Base-by-base conservation (phyloP, 2,797 vertebrate species). In the Argyrosomus regius region DNA sequence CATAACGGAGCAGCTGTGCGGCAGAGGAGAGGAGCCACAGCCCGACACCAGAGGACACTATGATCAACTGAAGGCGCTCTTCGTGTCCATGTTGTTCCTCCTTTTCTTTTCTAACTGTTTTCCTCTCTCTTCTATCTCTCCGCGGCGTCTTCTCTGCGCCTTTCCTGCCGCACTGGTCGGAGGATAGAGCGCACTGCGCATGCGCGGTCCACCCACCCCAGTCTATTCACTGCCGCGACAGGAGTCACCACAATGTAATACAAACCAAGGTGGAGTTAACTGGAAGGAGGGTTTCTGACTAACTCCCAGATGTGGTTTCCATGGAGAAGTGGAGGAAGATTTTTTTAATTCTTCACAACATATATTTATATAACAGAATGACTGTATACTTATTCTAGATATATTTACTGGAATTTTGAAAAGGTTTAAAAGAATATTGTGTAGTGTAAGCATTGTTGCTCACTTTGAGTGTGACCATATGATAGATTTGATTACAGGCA, bases 111-210 rank as follows among this genome's bases (percentile, higher is more conserved):
- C 72, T 63, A 75, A 86, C 75, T 67, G 78, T 89, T 88, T 81
- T 70, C 61, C 76, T 65, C 54, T 76, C 81, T 50, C 65, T 72
- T 80, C 80, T 81, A 68, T 82, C 73, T 17, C 62, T 86, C 75
- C 41, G 75, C 73, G 61, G 82, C 66, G 86, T 85, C 92, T 88
- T 88, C 89, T 77, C 90, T 95, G 96, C 95, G 95, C 91, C 93
- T 95, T 95, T 95, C 95, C 94, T 95, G 94, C 96, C 93, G 95
- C 94, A 96, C 95, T 93, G 92, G 87, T 81, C 88, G 81, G 84
- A 74, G 87, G 84, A 87, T 41, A 62, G 64, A 24, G 45, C 17
- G 46, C 67, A 90, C 14, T 87, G 94, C 94, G 95, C 96, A 88
- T 86, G 93, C 92, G 91, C 92, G 82, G 20, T 89, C 92, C 89